Conservation (phyloP, 2,113 vertebrate genomes). For the Sus scrofa region T2T-Sscrofa CM000829.6:58321501-58322000, state of each 20-base stretch:
- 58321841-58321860: background rate
- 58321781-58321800: background rate
- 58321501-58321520: background rate
- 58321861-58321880: background rate
- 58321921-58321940: background rate
- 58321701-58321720: background rate
- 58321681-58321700: background rate
- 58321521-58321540: background rate
- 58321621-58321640: background rate
- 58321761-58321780: background rate
- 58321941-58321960: background rate
- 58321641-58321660: background rate
- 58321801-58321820: background rate
- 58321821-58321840: background rate
- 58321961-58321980: too few species aligned
- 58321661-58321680: background rate
- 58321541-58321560: background rate
- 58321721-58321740: background rate
- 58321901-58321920: background rate
- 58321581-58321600: too few species aligned
- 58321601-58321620: background rate
- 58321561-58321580: background rate
- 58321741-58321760: background rate
- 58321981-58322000: background rate
- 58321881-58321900: background rate